Evolutionary conservation across 2,797 vertebrate genomes (phyloP).

Genomic region (Lagocephalus sceleratus): DNA sequence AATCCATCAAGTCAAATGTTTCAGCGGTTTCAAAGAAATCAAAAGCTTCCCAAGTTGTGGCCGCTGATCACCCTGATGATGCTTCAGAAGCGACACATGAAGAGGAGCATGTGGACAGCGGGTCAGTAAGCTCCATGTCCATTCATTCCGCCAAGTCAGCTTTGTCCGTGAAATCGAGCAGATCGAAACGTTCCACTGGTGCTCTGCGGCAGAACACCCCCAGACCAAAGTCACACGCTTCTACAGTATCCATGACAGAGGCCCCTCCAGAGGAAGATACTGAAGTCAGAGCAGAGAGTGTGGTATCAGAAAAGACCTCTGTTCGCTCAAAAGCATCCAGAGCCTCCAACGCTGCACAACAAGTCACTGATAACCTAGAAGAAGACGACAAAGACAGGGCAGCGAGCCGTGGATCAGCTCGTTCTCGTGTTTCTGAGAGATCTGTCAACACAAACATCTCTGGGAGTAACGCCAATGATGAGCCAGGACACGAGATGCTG

Average conservation of each 20-base stretch:
- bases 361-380: constrained; percentile 6
- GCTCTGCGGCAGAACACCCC: not conserved
- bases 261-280: constrained; percentile 18
- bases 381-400: constrained; percentile 43
- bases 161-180: not conserved
- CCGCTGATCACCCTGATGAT: not conserved
- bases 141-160: not conserved
- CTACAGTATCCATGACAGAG: constrained; percentile 41
- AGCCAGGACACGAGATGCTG: not conserved
- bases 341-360: constrained; percentile 28
- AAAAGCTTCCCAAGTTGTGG: constrained; percentile 17
- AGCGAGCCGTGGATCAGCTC: constrained; percentile 9
- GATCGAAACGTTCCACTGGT: not conserved
- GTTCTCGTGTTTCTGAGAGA: constrained; percentile 30
- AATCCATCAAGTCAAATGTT: constrained; percentile 25
- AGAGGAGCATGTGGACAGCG: not conserved
- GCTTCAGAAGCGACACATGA: not conserved
- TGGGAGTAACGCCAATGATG: not conserved
- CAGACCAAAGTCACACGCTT: constrained; percentile 11
- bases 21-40: constrained; percentile 36
- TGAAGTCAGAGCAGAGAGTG: constrained; percentile 25
- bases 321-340: constrained; percentile 46
- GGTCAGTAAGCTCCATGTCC: not conserved
- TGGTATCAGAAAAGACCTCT: constrained; percentile 44
- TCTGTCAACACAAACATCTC: constrained; percentile 24